Conservation (phyloP, 1,140 invertebrate genomes). For the Drosophila simulans region DNA sequence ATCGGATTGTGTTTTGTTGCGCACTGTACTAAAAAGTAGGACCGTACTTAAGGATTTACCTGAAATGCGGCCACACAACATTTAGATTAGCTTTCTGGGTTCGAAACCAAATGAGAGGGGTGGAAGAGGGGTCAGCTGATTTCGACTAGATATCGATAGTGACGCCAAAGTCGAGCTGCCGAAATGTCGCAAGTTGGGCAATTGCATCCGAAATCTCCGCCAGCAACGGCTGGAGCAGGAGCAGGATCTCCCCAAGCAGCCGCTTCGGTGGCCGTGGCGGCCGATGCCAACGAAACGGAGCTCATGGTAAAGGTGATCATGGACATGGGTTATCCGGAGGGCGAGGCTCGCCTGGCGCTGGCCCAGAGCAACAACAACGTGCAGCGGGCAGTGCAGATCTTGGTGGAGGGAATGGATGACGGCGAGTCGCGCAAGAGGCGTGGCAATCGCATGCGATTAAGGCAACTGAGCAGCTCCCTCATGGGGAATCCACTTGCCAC, state of each 20-base stretch:
- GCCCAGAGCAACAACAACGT: constrained; percentile 57
- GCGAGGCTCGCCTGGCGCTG: constrained; percentile 48
- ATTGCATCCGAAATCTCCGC: not conserved
- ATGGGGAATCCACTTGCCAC: constrained; percentile 45
- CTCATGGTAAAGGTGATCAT: constrained; percentile 37
- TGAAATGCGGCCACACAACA: not conserved
- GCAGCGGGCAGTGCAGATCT: constrained; percentile 60
- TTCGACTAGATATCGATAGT: not conserved
- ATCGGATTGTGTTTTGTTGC: too few species aligned
- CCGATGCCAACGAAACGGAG: constrained; percentile 28
- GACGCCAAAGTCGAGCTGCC: not conserved
- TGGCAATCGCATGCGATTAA: constrained; percentile 13
- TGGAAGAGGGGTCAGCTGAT: constrained; percentile 3
- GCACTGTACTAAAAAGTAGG: not conserved
- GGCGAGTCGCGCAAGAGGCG: constrained; percentile 13
- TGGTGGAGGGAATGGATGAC: constrained; percentile 47
- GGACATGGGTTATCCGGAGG: constrained; percentile 66
- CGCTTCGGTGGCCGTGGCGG: not conserved
- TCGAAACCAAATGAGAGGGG: constrained; percentile 3
- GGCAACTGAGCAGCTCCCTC: constrained; percentile 32
- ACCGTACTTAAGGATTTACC: not conserved
- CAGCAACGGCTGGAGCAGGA: not conserved
- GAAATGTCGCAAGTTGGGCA: constrained; percentile 4
- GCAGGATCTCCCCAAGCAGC: constrained; percentile 11
- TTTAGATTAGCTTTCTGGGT: not conserved